phyloP scores from a whole-genome alignment of 2,113 vertebrate genomes.

The Lycocorax pyrrhopterus region DNA sequence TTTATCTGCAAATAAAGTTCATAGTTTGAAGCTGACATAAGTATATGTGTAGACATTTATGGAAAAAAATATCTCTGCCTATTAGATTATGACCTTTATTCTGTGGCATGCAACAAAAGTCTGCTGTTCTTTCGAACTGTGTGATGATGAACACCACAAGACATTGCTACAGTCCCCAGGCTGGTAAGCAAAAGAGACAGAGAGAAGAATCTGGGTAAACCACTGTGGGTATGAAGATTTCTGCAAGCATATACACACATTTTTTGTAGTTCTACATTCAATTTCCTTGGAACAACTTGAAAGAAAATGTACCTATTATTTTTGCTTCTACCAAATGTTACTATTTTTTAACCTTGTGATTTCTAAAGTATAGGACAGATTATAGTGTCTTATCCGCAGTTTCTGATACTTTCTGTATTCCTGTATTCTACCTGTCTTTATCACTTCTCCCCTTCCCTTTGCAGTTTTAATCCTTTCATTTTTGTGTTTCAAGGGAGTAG shows the following conservation, averaged over 20 bases:
- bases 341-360: background rate
- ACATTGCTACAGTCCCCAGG: background rate
- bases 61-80: background rate
- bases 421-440: background rate
- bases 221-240: background rate
- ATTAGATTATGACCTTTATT: background rate
- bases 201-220: background rate
- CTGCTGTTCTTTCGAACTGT: background rate
- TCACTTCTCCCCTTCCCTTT: background rate
- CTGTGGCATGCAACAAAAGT: background rate
- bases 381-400: background rate
- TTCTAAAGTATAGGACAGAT: background rate
- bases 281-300: background rate
- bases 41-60: background rate
- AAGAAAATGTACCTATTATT: background rate
- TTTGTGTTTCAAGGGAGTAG: background rate
- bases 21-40: background rate
- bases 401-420: background rate
- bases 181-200: background rate
- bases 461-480: background rate
- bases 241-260: background rate
- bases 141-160: background rate
- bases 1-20: background rate
- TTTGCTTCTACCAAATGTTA: background rate
- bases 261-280: background rate